Evolutionary conservation across 2,888 invertebrate genomes (phyloP), one percentile per base, ranked within the genome.

Genomic region (Oxystoma pomonae): DNA sequence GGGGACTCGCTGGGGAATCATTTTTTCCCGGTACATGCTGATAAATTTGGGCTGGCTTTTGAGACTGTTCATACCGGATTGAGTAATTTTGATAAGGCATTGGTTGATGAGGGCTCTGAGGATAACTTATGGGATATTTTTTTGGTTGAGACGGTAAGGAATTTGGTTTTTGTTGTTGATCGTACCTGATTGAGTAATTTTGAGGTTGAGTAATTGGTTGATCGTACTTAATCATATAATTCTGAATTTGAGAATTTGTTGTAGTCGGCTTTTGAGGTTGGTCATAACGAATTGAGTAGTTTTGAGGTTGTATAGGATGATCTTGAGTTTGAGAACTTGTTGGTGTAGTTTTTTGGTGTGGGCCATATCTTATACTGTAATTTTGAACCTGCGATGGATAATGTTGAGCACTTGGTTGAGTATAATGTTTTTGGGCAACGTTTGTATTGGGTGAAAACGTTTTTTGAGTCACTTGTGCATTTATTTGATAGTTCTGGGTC

Each of bases 271-370:
- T 49, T 57, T 60, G 65, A 20, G 67, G 65, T 57, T 70, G 66
- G 18, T 71, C 70, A 61, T 65, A 68, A n/a, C 59, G 60, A 57
- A 64, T 64, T 50, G 62, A 68, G 62, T 68, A 67, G 49, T 68
- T 67, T 50, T 64, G 63, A 55, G 66, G 55, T 16, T 35, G 57
- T 63, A 22, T 35, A 35, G 35, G 35, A 12, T 7, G 12, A 35
- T 35, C 35, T 12, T 35, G 35, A 12, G 12, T 35, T 35, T 35
- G 3, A 12, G 35, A 12, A 35, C 35, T 35, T 35, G 35, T 3
- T 7, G 35, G 58, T 61, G 60, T 20, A 65, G 60, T 55, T 63
- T 59, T 19, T 65, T 59, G 18, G 17, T 58, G 63, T 61, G 68
- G 68, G 52, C 70, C 68, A 59, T 65, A 67, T 55, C 57, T 59